These are phyloP conservation scores for Ageneiosus marmoratus DNA, from an alignment of 2,113 vertebrate genomes.

Conservation along the genomic window DNA sequence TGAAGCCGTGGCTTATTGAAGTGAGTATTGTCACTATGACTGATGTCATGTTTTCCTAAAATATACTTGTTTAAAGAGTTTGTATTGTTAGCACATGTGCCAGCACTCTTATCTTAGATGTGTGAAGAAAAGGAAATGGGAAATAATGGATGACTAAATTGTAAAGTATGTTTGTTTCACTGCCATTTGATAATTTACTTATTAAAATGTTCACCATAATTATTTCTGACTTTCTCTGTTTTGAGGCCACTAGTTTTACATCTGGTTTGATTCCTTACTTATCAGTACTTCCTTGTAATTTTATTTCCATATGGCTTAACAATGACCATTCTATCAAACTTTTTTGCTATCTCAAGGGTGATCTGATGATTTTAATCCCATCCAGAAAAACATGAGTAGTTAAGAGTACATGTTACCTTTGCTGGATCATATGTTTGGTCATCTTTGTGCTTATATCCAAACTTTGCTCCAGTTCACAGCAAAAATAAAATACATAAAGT, in stretches of 20 bases:
- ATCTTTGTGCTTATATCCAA: background rate
- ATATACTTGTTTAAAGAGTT: background rate
- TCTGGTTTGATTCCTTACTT: background rate
- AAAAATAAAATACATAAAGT: background rate
- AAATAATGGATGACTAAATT: background rate
- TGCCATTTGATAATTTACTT: background rate
- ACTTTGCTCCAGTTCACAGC: too few species aligned
- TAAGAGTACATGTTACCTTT: background rate
- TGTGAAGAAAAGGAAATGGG: background rate
- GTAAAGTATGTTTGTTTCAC: background rate
- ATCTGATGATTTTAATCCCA: background rate
- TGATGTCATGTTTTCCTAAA: background rate
- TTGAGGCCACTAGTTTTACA: background rate
- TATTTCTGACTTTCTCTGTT: background rate
- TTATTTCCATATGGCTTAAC: background rate
- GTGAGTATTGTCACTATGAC: constrained; percentile 65
- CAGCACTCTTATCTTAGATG: background rate
- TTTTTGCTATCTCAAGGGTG: background rate
- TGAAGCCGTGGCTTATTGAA: constrained; percentile 99
- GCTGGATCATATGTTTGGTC: background rate
- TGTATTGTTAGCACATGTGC: background rate
- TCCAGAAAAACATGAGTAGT: background rate
- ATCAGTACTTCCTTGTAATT: background rate
- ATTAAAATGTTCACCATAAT: background rate
- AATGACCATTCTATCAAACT: background rate